Evolutionary conservation across 2,113 vertebrate genomes (phyloP).

Genomic region (Murina feae): DNA sequence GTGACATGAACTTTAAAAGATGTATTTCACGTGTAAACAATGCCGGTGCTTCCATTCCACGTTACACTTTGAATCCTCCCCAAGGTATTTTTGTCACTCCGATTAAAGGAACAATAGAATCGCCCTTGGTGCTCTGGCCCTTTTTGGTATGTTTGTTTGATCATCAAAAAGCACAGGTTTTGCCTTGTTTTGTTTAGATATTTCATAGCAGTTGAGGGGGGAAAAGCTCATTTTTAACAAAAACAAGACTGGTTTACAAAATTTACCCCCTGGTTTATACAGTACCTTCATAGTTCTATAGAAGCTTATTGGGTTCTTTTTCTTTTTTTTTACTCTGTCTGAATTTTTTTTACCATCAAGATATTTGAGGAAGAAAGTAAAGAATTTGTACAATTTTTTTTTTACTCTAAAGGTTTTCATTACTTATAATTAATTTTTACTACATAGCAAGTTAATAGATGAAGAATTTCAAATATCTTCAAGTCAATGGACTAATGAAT

Average conservation of each 20-base stretch:
- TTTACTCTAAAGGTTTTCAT: neutral
- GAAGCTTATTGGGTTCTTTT: neutral
- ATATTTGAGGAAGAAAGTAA: constrained; percentile 1
- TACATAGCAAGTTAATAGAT: neutral
- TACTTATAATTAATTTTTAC: neutral
- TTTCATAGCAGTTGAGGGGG: neutral
- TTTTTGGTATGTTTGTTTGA: constrained; percentile 35
- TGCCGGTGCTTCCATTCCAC: neutral
- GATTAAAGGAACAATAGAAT: constrained; percentile 43
- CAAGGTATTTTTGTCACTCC: constrained; percentile 11
- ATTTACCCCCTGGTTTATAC: neutral
- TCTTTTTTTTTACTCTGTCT: constrained; percentile 15
- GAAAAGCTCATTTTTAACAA: neutral
- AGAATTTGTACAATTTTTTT: neutral
- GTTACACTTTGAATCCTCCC: constrained; percentile 13
- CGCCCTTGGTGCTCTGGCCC: neutral
- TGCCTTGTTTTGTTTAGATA: constrained; percentile 31
- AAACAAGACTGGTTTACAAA: constrained; percentile 8
- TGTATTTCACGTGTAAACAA: neutral
- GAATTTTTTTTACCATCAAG: neutral
- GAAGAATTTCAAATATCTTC: neutral
- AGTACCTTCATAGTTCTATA: neutral
- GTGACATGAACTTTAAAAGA: constrained; percentile 16
- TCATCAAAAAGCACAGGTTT: constrained; percentile 35
- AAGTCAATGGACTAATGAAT: neutral